A percentile compares a stretch with the other conserved stretches of the same genome.
phyloP scores from a whole-genome alignment of 35 echinoderm and acorn worm species.

The Ophiothrix spiculata region DNA sequence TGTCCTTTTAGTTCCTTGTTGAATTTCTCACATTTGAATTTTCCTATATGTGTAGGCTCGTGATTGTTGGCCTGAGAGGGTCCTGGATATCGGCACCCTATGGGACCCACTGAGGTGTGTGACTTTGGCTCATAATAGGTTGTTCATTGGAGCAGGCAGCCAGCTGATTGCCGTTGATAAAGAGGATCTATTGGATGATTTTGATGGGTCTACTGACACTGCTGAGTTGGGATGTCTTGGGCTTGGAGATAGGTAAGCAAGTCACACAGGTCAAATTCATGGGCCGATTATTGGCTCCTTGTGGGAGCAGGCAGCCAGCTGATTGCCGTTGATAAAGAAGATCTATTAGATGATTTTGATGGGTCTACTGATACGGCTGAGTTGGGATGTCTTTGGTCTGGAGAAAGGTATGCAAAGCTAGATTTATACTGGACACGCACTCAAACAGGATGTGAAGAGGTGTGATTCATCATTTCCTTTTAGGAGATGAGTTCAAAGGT shows the following conservation, averaged over 20 bases:
- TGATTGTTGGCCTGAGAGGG: slow-evolving; percentile 45
- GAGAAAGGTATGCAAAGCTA: not conserved
- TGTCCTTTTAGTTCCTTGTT: too few species aligned
- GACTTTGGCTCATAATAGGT: slow-evolving; percentile 32
- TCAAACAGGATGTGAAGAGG: too few species aligned
- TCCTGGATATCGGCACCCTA: slow-evolving; percentile 32
- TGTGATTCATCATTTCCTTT: too few species aligned
- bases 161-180: slow-evolving; percentile 35
- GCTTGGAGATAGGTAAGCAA: not conserved
- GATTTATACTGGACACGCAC: too few species aligned
- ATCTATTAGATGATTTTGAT: slow-evolving; percentile 7
- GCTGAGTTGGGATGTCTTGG: not conserved
- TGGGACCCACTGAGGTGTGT: slow-evolving; percentile 65
- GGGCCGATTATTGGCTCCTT: slow-evolving; percentile 43
- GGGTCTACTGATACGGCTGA: not conserved
- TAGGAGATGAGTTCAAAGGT: too few species aligned
- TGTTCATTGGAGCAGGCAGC: slow-evolving; percentile 46
- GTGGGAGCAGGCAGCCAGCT: slow-evolving; percentile 40
- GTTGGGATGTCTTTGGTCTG: not conserved
- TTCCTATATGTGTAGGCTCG: too few species aligned
- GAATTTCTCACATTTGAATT: too few species aligned
- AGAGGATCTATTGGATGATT: not conserved
- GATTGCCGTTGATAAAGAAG: slow-evolving; percentile 17
- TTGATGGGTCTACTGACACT: not conserved
- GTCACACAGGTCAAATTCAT: too few species aligned